phyloP scores from a whole-genome alignment of 2,888 invertebrate species.

The Amaurobius ferox region DNA sequence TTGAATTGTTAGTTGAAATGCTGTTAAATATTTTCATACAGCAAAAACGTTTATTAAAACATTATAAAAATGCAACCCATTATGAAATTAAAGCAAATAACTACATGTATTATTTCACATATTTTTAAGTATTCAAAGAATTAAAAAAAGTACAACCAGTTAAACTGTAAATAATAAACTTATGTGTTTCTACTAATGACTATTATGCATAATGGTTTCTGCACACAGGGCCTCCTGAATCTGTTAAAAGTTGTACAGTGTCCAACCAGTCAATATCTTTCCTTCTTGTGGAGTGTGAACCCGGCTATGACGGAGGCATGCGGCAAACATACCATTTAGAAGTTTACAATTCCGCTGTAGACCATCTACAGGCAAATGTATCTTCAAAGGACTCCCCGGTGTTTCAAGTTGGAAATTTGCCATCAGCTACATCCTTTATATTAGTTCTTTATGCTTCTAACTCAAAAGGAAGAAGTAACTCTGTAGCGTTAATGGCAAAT shows the following conservation, averaged over 20 bases:
- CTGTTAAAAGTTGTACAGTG: constrained; percentile 92
- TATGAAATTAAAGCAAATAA: no score
- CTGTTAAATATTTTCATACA: no score
- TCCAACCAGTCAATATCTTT: constrained; percentile 91
- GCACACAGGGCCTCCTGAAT: constrained; percentile 89
- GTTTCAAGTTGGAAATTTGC: constrained; percentile 85
- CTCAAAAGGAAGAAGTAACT: constrained; percentile 89
- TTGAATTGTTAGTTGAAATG: no score
- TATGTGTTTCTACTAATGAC: no score
- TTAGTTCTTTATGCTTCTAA: constrained; percentile 88
- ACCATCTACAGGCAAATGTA: constrained; percentile 86
- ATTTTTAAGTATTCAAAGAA: no score
- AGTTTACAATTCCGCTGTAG: constrained; percentile 82
- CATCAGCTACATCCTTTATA: constrained; percentile 86
- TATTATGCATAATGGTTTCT: background rate
- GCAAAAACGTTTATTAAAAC: no score
- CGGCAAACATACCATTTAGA: constrained; percentile 90
- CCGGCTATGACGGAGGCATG: constrained; percentile 93
- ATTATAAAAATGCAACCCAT: no score
- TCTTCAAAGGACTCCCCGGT: constrained; percentile 83
- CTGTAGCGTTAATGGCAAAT: constrained; percentile 86
- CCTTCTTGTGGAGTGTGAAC: constrained; percentile 87
- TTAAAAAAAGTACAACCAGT: no score
- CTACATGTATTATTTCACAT: no score
- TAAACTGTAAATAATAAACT: no score